Percentiles rank a stretch among this genome's conserved stretches.
Evolutionary conservation across 2,113 vertebrate species (phyloP).

Genomic region (Lagopus muta): DNA sequence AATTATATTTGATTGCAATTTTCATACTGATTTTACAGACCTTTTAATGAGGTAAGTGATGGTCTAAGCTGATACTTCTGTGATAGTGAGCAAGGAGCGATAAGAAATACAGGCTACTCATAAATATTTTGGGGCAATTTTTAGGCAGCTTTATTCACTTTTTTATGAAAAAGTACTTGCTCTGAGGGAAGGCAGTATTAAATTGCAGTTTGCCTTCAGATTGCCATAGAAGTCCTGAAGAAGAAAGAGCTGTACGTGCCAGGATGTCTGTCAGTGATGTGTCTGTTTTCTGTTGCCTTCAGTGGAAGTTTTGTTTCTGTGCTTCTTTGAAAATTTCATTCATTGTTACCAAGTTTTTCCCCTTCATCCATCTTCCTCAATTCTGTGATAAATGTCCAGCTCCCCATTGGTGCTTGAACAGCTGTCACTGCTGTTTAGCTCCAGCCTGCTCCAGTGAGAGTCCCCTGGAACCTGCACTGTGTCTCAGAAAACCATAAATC

Average conservation of each 20-base stretch:
- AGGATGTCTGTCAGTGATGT: fast-evolving
- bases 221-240: background rate
- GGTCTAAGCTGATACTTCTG: background rate
- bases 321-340: background rate
- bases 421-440: background rate
- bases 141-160: background rate
- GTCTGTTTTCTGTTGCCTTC: background rate
- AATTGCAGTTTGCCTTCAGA: background rate
- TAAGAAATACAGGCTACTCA: background rate
- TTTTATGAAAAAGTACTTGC: background rate
- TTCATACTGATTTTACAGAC: background rate
- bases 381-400: background rate
- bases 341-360: background rate
- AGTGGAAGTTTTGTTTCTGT: background rate
- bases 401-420: background rate
- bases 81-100: background rate
- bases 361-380: background rate
- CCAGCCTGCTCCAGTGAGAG: background rate
- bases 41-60: background rate
- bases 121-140: background rate
- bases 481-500: background rate
- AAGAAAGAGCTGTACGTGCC: background rate
- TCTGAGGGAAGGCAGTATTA: background rate
- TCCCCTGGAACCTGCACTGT: background rate
- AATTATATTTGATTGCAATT: constrained; percentile 1